Evolutionary conservation across 2,888 invertebrate species (phyloP), one percentile per base, ranked within the genome.

Genomic region (Malthinus seriepunctatus): DNA sequence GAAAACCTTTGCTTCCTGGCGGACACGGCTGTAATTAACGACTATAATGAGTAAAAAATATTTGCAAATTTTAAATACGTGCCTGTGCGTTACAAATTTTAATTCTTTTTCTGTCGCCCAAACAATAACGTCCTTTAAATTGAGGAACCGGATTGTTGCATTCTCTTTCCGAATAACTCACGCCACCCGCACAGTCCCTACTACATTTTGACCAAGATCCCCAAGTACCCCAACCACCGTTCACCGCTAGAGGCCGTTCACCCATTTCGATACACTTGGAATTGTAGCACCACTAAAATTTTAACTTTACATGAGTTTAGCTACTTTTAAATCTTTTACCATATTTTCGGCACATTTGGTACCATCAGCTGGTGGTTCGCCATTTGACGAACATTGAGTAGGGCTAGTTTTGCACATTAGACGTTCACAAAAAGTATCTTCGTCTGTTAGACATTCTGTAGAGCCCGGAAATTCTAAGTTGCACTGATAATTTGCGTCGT

Each of bases 141-240:
- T 82, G 80, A 0, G 88, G 88, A 64, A 76, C 73, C 2, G 88
- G 88, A 69, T 85, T 86, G 68, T 85, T 82, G 72, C 88, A 88
- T 61, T 84, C 82, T 58, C 88, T 76, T 66, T 83, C 80, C 7
- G 84, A 78, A 44, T 78, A 75, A 8, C 81, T 78, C 9, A 87
- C 81, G 0, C 88, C 88, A 4, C 84, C 87, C 0, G 87, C 88
- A 72, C 88, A 88, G 9, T 81, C 82, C 38, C 87, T 78, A 1
- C 85, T 83, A 65, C 88, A 88, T 8, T 79, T 71, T 32, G 82
- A 79, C 83, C 84, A 87, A 1, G 75, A 66, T 2, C 82, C 80
- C 87, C 87, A 88, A 51, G 82, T 79, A 1, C 86, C 85, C 88
- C 88, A 88, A 63, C 85, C 84, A 0, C 88, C 88, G 67, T 87